Base-by-base conservation (phyloP, 2,113 vertebrate genomes). In the Petrocephalus microphthalmus region DNA sequence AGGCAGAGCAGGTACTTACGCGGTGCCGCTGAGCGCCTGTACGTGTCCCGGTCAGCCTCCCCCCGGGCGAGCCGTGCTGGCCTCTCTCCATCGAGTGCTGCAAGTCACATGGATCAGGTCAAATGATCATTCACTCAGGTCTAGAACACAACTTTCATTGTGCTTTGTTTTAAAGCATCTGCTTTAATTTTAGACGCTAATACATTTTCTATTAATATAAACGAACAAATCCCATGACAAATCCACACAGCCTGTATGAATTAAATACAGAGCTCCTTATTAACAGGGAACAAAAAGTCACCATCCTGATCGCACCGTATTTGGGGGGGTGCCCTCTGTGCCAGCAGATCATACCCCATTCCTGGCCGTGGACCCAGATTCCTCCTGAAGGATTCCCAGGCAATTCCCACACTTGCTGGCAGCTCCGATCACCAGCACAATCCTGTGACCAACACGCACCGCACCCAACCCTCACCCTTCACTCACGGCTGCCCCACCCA, bases 61-160 rank as follows among this genome's bases (percentile, higher is more conserved):
- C 97, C 97, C 83, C 98, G 97, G 20, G 97, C 97, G 1, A 99
- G 96, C 71, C 98, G 97, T 0, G 98, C 97, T 0, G 98, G 98
- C 56, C 98, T 96, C 89, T 99, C 98, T 19, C 98, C 98, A 90
- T 99, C 98, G 94, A 98, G 94, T 92, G 98, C 98, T 99, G 91
- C 0, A 91, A 29, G 60, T 33, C 45, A 56, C 2, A 1, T 15
- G 82, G 82, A 84, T 13, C 51, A 53, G n/a, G 25, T 56, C 84
- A 56, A 25, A 45, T 51, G 10, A 49, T 85, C 84, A 25, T 85
- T 53, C 83, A n/a, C 25, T 85, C 45, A 47, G n/a, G 25, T 54
- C 49, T 19, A 17, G 11, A 25, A 52, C 25, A 33, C 84, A 53
- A 13, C 22, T 56, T 52, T 6, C 2, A 10, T 25, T 51, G 45